Percentiles rank a stretch among this genome's conserved stretches.
phyloP scores from a whole-genome alignment of 2,888 invertebrate genomes.

The Harpalus rufipes region DNA sequence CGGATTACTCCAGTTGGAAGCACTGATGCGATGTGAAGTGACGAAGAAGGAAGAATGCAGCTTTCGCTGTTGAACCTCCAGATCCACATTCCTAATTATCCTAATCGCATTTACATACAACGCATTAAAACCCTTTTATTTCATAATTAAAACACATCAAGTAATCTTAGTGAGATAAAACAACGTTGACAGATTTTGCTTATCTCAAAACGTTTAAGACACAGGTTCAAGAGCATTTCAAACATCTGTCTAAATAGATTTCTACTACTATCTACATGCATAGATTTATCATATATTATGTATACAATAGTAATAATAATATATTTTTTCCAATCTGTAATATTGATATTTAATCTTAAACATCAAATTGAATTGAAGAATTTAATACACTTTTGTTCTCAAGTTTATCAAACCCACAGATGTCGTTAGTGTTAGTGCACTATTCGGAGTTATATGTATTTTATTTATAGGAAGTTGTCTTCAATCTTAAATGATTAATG shows the following conservation, averaged over 20 bases:
- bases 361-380: no score
- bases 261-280: neutral
- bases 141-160: conserved; percentile 40
- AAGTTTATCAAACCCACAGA: no score
- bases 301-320: no score
- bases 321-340: no score
- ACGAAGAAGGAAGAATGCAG: conserved; percentile 44
- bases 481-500: no score
- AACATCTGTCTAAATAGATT: neutral
- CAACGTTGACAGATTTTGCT: conserved; percentile 18
- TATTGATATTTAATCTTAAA: no score
- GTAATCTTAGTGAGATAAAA: conserved; percentile 21
- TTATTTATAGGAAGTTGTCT: no score
- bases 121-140: conserved; percentile 29
- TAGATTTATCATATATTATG: neutral
- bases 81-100: conserved; percentile 42
- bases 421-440: no score
- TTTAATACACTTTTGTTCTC: no score
- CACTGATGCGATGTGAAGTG: conserved; percentile 43
- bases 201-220: neutral
- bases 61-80: conserved; percentile 7
- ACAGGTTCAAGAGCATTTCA: neutral
- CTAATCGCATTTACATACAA: conserved; percentile 41
- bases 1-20: conserved; percentile 28
- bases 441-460: no score